Evolutionary conservation across 2,113 vertebrate species (phyloP), one percentile per base, ranked within the genome.

Genomic region (Pipa parva): DNA sequence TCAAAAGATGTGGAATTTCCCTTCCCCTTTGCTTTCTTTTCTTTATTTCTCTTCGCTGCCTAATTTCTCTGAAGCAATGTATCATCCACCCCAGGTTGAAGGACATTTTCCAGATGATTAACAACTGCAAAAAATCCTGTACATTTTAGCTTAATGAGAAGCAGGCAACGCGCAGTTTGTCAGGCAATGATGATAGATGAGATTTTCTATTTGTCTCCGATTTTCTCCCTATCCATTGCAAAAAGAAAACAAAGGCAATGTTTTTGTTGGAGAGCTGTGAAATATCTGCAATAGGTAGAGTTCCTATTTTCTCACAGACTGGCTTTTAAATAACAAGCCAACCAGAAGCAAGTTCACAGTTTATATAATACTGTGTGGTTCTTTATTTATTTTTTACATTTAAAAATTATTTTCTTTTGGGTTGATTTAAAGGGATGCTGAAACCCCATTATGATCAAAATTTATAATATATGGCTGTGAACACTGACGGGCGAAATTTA

Each of bases 41-140:
- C 27, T 45, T 50, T 5, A 25, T 18, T 42, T 59, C 49, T 25
- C 63, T 48, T 42, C 21, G 24, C 28, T 66, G 63, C 54, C 51
- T 50, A 54, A 37, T 59, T 68, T 59, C 64, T 59, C 64, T 27
- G 42, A 28, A 59, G 64, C 22, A 68, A 68, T 68, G 56, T 37
- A 37, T 68, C 55, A 46, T 59, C 28, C 57, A 29, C 55, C 29
- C 21, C 24, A 17, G 11, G 48, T 18, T 63, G 61, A 63, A 52
- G 39, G 65, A 68, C 51, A 20, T 24, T 59, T 68, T 68, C 56
- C 65, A 59, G 56, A 39, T 58, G 56, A 68, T 68, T 68, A 59
- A 68, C 15, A 37, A 12, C 45, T 51, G 11, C 12, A 52, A 37
- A 58, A 59, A 12, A 22, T 9, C 52, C 56, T 59, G 29, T 58